Evolutionary conservation across 2,888 invertebrate genomes (phyloP), one percentile per base, ranked within the genome.

Genomic region (Microplitis manilae): DNA sequence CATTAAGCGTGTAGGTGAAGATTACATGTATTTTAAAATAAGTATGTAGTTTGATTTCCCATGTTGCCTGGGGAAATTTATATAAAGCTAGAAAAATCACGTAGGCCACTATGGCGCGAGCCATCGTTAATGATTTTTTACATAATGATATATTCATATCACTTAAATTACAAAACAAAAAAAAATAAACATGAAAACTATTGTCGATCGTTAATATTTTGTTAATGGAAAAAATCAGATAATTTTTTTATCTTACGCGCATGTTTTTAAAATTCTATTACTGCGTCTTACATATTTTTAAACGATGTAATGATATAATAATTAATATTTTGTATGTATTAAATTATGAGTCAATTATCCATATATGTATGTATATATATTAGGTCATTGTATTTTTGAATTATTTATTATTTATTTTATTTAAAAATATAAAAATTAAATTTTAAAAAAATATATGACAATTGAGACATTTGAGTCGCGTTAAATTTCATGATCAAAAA

Each of bases 401-500:
- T 2, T 30, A 30, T 30, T 30, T 30, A 30, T 30, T 30, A 30
- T 30, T 30, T 30, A 30, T 30, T 30, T 30, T 30, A 30, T 30
- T 30, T 50, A 50, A 50, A 50, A 13, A 50, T 13, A 13, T 50
- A 50, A 30, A 40, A 72, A 61, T 38, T 50, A 17, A 61, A 71
- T 64, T 61, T 71, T 40, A 38, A 15, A 60, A 59, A 41, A 38
- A 67, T 17, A 59, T 38, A 20, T 39, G 68, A 81, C 78, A 82
- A 84, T 84, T 77, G 83, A 84, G 82, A 81, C 77, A 74, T 84
- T 81, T 72, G 77, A 68, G 75, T 62, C 68, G 81, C 76, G 50
- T 50, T 50, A 50, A 50, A 50, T 50, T 50, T 9, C 50, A 50
- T 50, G 50, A 50, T 13, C 9, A 50, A 50, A 50, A 50, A 50